Evolutionary conservation across 1,140 invertebrate genomes (phyloP), one percentile per base, ranked within the genome.

Genomic region (Hylaeus anthracinus): DNA sequence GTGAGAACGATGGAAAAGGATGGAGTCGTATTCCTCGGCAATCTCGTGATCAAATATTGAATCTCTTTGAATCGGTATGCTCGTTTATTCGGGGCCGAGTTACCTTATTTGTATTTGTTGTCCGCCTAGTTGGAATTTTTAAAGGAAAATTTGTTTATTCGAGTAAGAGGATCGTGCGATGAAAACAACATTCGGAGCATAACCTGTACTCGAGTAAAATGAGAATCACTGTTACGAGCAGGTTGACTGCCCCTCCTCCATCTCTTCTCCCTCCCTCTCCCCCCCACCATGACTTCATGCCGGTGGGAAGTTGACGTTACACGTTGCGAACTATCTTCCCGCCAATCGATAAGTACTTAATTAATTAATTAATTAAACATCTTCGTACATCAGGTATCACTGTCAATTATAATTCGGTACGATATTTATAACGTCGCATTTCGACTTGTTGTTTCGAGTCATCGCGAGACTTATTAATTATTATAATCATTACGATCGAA

Each of bases 261-360:
- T 76, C 87, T 61, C 65, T 71, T 72, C 61, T 60, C 65, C 78
- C 65, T 76, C 60, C 66, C 76, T 67, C 67, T 78, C 64, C 70
- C 67, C 15, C 39, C 74, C 64, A 56, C 82, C 48, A 60, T 85
- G 75, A 81, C 79, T 73, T 78, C 78, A 45, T 88, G 75, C 74
- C 64, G 79, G 78, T 81, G 70, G 69, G 77, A 51, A 64, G 82
- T 70, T 85, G 79, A 58, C 75, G 87, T 88, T 88, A 88, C 87
- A 88, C 87, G 87, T 80, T 72, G 87, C 84, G 60, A 63, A 67
- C 70, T 83, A 79, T 81, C 82, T 79, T 81, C 82, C 58, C 63
- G 75, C 79, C 87, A 86, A 88, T 88, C 87, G 84, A 88, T 88
- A 88, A 74, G 64, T 74, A 84, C 81, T 88, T 88, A 88, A 88